Percentiles rank a stretch among this genome's conserved stretches.
phyloP scores from a whole-genome alignment of 2,888 invertebrate genomes.

The Hoplodrina ambigua region DNA sequence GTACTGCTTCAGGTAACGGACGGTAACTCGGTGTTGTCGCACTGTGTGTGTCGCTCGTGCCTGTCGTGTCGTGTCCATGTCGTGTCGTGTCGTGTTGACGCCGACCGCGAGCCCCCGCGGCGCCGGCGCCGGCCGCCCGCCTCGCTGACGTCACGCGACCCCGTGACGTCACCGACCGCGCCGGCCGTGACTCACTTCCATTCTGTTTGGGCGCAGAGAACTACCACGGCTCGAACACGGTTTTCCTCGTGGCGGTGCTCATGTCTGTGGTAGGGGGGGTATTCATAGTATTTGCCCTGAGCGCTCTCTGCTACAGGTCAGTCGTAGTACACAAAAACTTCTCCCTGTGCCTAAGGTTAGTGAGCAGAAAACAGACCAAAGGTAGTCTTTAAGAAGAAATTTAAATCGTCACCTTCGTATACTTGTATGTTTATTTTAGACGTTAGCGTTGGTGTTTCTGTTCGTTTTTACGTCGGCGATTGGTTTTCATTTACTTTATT shows the following conservation, averaged over 20 bases:
- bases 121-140: conserved; percentile 79
- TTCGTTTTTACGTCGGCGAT: conserved; percentile 87
- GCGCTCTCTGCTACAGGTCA: conserved; percentile 99
- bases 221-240: conserved; percentile 99
- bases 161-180: conserved; percentile 70
- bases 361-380: conserved; percentile 96
- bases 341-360: conserved; percentile 99
- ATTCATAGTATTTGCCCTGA: conserved; percentile 99
- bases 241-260: conserved; percentile 99
- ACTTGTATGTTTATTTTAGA: conserved; percentile 90
- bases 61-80: conserved; percentile 77
- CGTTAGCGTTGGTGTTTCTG: conserved; percentile 90
- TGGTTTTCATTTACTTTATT: conserved; percentile 83
- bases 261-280: conserved; percentile 99
- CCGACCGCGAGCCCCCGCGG: conserved; percentile 74
- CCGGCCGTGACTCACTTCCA: conserved; percentile 77
- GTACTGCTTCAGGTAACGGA: conserved; percentile 97
- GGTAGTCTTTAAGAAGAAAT: conserved; percentile 92
- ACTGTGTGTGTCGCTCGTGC: conserved; percentile 85
- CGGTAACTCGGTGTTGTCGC: conserved; percentile 89
- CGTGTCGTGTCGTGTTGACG: conserved; percentile 65
- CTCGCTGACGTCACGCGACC: conserved; percentile 71
- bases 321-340: conserved; percentile 99
- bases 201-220: conserved; percentile 94
- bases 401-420: conserved; percentile 90